Evolutionary conservation across 2,113 vertebrate species (phyloP).

Genomic region (Paradoxurus hermaphroditus): DNA sequence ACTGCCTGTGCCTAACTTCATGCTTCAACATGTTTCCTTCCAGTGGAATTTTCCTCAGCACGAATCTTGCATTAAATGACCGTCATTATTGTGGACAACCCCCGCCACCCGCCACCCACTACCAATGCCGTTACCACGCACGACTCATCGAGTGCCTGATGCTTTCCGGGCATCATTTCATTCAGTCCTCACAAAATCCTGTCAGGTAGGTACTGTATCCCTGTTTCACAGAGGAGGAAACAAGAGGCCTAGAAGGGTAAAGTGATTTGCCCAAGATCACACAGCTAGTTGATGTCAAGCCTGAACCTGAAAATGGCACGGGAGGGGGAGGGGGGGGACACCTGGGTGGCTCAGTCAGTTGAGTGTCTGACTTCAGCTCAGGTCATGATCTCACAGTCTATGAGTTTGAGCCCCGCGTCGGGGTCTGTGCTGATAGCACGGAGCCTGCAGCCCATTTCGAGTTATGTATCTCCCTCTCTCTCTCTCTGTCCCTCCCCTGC

Average conservation of each 20-base stretch:
- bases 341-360: too few species aligned
- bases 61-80: neutral
- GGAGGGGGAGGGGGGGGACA: too few species aligned
- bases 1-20: neutral
- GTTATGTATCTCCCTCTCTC: too few species aligned
- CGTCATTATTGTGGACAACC: neutral
- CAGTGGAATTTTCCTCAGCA: neutral
- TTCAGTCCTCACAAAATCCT: neutral
- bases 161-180: neutral
- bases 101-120: neutral
- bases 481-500: too few species aligned
- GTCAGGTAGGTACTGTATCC: neutral
- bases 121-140: neutral
- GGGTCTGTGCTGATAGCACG: too few species aligned
- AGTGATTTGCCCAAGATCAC: neutral
- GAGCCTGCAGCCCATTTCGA: too few species aligned
- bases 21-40: neutral
- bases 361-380: too few species aligned
- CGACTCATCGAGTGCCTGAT: neutral
- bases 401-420: too few species aligned
- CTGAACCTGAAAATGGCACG: neutral
- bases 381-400: too few species aligned
- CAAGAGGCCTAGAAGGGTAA: neutral
- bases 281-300: neutral
- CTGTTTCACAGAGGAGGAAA: neutral